Evolutionary conservation across 2,113 vertebrate genomes (phyloP), one percentile per base, ranked within the genome.

Genomic region (Proteles cristata): DNA sequence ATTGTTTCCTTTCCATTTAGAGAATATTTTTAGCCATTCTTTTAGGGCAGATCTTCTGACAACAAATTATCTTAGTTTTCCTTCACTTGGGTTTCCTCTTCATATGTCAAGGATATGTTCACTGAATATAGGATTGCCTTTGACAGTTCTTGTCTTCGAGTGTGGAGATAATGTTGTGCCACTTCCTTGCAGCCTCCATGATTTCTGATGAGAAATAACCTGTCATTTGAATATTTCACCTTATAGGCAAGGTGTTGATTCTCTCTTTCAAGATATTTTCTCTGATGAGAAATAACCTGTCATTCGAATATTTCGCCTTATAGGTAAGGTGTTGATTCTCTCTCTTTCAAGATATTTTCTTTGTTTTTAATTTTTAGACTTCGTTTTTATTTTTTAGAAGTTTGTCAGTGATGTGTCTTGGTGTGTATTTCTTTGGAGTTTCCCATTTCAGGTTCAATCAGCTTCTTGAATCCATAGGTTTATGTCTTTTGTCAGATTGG

Each of bases 321-420:
- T n/a, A 68, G 6, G 25, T 66, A 87, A 86, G 12, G 2, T 61
- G 15, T 81, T 8, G 17, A 61, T 83, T 83, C 65, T 85, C 66
- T 68, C 45, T 86, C 48, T 91, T 81, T 91, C 5, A 55, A 93
- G 73, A 43, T 80, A n/a, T 45, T 93, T 92, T 81, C 50, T 81
- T 87, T 68, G 45, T 25, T 43, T 48, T 90, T 77, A 50, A 28
- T 80, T 61, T 84, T 53, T 65, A 84, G 31, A 73, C 58, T 8
- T 61, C 23, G 58, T 61, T 26, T 71, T 90, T 69, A 63, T 21
- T 65, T 61, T 84, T 63, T 65, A 84, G 35, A 73, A 66, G 43
- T 39, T 50, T 76, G 76, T 74, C 48, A 43, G 35, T 5, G 2
- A 9, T 68, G 7, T 61, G 61, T n/a, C 35, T 77, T 66, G 31